Conservation (phyloP, 2,888 invertebrate species). For the Dryomyza anilis region DNA sequence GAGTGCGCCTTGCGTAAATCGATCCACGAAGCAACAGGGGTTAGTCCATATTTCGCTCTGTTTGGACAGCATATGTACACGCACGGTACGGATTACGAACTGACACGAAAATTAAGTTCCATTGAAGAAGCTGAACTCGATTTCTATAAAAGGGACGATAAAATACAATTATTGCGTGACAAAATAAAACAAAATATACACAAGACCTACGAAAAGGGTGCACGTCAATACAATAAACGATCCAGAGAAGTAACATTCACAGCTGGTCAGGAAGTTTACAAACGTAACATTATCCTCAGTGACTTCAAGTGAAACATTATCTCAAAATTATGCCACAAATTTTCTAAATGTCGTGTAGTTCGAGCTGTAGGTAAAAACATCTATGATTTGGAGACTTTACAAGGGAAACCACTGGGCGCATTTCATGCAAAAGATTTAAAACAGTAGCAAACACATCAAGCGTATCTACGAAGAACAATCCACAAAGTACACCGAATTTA, state of each 20-base stretch:
- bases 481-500: background rate
- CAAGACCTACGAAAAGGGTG: constrained; percentile 20
- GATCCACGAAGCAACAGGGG: constrained; percentile 23
- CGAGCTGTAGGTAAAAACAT: constrained; percentile 10
- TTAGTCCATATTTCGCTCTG: constrained; percentile 24
- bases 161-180: background rate
- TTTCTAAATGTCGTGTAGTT: constrained; percentile 22
- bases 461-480: background rate
- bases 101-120: constrained; percentile 1
- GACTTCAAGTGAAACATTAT: constrained; percentile 12
- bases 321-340: constrained; percentile 24
- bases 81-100: constrained; percentile 12
- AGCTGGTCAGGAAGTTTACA: constrained; percentile 23
- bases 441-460: background rate
- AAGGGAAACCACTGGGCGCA: background rate
- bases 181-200: background rate
- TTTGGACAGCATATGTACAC: constrained; percentile 28
- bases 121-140: background rate
- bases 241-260: constrained; percentile 4
- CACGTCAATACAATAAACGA: constrained; percentile 10
- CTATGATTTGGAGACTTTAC: constrained; percentile 19
- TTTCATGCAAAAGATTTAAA: constrained; percentile 14
- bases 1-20: constrained; percentile 27
- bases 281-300: constrained; percentile 21
- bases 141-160: background rate